phyloP scores from a whole-genome alignment of 2,113 vertebrate genomes.

The Petroica traversi region DNA sequence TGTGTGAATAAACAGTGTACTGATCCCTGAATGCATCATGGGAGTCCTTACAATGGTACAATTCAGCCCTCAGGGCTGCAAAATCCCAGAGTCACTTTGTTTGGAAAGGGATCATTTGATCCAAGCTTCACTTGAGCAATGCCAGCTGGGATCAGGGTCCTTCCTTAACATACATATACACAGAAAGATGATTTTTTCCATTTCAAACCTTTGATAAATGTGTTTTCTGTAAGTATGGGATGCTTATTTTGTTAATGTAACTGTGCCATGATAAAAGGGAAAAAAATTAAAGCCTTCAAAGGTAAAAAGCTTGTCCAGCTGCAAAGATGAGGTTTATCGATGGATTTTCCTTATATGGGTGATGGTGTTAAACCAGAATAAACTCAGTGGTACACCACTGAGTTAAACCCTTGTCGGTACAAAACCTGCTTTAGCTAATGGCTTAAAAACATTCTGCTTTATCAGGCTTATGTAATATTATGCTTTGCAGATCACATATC shows the following conservation, averaged over 20 bases:
- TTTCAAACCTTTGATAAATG: background rate
- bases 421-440: background rate
- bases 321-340: background rate
- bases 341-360: background rate
- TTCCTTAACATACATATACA: background rate
- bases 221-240: background rate
- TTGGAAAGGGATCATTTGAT: background rate
- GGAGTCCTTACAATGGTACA: background rate
- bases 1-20: background rate
- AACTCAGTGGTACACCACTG: background rate
- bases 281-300: background rate
- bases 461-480: constrained; percentile 11
- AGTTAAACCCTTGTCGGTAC: background rate
- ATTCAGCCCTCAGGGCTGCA: background rate
- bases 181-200: background rate
- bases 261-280: accelerated
- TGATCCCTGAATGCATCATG: background rate
- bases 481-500: constrained; percentile 14
- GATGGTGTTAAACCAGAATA: background rate
- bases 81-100: background rate
- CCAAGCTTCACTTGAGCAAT: background rate
- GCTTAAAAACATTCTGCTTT: constrained; percentile 14
- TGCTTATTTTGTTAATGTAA: background rate
- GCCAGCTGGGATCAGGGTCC: background rate
- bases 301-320: background rate